Evolutionary conservation across 2,888 invertebrate species (phyloP).

Genomic region (Adelphocoris suturalis): DNA sequence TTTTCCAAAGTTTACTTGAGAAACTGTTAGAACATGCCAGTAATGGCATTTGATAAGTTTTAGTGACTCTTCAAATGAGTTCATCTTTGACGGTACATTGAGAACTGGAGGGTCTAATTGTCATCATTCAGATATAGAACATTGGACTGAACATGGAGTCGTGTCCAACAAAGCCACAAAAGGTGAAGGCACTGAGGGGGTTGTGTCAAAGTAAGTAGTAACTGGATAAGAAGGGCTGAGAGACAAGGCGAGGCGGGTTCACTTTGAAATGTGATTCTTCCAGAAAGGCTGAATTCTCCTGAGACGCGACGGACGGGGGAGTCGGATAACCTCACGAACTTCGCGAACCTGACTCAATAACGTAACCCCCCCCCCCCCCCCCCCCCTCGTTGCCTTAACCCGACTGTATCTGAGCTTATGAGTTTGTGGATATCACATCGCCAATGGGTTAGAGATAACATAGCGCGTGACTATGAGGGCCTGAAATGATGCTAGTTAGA

Average conservation of each 20-base stretch:
- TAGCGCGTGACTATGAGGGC: too few species aligned
- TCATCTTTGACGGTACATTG: background rate
- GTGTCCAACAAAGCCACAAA: background rate
- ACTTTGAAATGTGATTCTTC: conserved; percentile 25
- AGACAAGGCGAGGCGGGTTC: background rate
- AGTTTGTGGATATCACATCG: background rate
- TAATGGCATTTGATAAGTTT: too few species aligned
- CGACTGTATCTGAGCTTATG: background rate
- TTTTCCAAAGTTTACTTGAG: too few species aligned
- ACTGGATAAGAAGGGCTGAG: conserved; percentile 18
- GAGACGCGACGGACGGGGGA: conserved; percentile 6
- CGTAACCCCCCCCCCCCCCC: background rate
- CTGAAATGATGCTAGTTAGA: too few species aligned
- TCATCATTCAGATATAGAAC: background rate
- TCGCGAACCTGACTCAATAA: background rate
- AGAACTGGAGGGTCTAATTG: too few species aligned
- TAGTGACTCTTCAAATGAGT: too few species aligned
- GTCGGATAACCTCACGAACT: conserved; percentile 25
- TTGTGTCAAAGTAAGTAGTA: background rate
- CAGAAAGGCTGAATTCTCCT: background rate
- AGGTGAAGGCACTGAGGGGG: too few species aligned
- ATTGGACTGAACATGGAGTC: background rate
- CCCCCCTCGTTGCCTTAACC: background rate
- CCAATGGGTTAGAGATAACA: too few species aligned
- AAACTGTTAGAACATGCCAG: too few species aligned